Evolutionary conservation across 2,113 vertebrate species (phyloP).

Genomic region (Sigmodon hispidus): DNA sequence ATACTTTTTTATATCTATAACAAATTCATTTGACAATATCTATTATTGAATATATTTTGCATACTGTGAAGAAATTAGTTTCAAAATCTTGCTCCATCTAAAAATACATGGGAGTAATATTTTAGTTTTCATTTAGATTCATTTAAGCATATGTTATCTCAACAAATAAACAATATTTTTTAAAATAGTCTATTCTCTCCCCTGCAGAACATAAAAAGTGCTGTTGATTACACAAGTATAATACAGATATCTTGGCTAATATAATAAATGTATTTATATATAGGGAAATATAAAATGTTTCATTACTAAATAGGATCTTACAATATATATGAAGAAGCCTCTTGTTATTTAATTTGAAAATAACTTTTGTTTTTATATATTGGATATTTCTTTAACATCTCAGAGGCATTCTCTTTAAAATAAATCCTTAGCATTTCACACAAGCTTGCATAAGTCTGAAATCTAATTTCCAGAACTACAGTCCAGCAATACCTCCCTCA

Average conservation of each 20-base stretch:
- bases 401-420: slow-evolving; percentile 63
- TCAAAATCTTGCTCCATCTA: neutral
- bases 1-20: neutral
- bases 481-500: slow-evolving; percentile 7
- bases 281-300: slow-evolving; percentile 56
- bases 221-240: neutral
- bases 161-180: neutral
- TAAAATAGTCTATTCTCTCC: neutral
- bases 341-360: slow-evolving; percentile 60
- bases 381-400: slow-evolving; percentile 58
- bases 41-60: neutral
- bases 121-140: neutral
- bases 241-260: neutral
- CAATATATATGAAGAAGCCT: slow-evolving; percentile 25
- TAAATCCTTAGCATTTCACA: slow-evolving; percentile 22
- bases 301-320: slow-evolving; percentile 34
- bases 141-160: neutral
- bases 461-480: slow-evolving; percentile 63
- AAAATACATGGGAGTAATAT: neutral
- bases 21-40: neutral
- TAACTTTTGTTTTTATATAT: slow-evolving; percentile 40
- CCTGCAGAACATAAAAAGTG: neutral
- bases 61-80: neutral
- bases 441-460: slow-evolving; percentile 16
- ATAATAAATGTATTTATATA: slow-evolving; percentile 41